Percentiles rank a stretch among this genome's conserved stretches.
Evolutionary conservation across 2,113 vertebrate genomes (phyloP).

Genomic region (Orthonyx spaldingii): DNA sequence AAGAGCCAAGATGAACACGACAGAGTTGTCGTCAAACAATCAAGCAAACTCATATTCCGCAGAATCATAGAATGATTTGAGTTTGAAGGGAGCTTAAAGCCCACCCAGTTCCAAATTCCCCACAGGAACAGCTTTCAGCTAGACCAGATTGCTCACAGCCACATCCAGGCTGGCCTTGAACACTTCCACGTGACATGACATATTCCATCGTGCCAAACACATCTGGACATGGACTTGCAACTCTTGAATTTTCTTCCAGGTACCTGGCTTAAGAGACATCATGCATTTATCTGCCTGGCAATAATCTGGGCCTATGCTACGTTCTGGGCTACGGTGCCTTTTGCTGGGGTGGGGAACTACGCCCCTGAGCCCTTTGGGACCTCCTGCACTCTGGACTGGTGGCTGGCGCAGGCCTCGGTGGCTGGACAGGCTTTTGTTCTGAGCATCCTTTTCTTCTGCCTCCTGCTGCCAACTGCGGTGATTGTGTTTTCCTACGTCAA

Average conservation of each 20-base stretch:
- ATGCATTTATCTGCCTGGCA: constrained; percentile 81
- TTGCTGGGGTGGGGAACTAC: constrained; percentile 88
- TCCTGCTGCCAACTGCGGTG: constrained; percentile 84
- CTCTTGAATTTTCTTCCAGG: constrained; percentile 69
- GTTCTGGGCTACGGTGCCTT: constrained; percentile 93
- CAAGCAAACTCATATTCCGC: background rate
- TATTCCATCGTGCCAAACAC: background rate
- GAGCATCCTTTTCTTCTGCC: constrained; percentile 91
- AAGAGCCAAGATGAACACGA: background rate
- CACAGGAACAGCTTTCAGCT: background rate
- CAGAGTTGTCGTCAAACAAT: background rate
- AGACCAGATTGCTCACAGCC: background rate
- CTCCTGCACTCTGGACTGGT: constrained; percentile 95
- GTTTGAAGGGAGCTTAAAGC: background rate
- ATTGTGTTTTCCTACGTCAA: constrained; percentile 91
- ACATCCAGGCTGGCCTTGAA: background rate
- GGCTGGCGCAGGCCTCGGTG: constrained; percentile 86
- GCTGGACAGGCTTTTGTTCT: constrained; percentile 88
- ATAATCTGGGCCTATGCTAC: constrained; percentile 86
- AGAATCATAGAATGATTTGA: background rate
- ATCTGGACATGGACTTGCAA: background rate
- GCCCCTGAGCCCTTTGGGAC: constrained; percentile 94
- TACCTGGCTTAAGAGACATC: constrained; percentile 89
- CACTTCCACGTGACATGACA: accelerated
- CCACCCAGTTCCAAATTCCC: background rate